Conservation (phyloP, 2,888 invertebrate genomes). For the Chorisops tibialis region DNA sequence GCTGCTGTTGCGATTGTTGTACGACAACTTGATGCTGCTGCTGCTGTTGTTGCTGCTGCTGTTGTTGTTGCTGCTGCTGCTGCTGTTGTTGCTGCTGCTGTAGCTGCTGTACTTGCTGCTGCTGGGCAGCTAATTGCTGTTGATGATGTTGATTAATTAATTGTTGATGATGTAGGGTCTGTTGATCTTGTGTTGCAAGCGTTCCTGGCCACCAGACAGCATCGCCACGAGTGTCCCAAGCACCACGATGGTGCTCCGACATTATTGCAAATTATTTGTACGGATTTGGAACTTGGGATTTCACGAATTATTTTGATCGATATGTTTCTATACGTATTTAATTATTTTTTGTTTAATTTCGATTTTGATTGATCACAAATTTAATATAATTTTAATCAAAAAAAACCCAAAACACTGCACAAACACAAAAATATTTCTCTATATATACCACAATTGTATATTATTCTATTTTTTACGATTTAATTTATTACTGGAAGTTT, state of each 20-base stretch:
- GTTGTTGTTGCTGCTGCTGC: slow-evolving; percentile 50
- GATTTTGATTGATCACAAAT: not conserved
- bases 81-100: slow-evolving; percentile 40
- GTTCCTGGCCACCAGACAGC: slow-evolving; percentile 60
- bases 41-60: slow-evolving; percentile 54
- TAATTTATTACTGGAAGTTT: not conserved
- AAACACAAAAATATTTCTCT: slow-evolving; percentile 33
- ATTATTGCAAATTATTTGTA: slow-evolving; percentile 45
- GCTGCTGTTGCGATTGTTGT: slow-evolving; percentile 54
- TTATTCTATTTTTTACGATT: not conserved
- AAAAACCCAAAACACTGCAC: slow-evolving; percentile 26
- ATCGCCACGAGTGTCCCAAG: slow-evolving; percentile 63
- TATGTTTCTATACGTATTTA: not conserved
- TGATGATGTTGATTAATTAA: slow-evolving; percentile 56
- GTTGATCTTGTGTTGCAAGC: slow-evolving; percentile 54
- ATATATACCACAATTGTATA: too few relatives aligned
- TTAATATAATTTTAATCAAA: not conserved
- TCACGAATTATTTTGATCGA: not conserved
- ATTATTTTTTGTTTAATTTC: not conserved
- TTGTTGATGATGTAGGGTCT: slow-evolving; percentile 54
- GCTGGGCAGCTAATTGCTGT: slow-evolving; percentile 53
- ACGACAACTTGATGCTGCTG: slow-evolving; percentile 53
- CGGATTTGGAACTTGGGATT: slow-evolving; percentile 7
- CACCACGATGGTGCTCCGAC: slow-evolving; percentile 65
- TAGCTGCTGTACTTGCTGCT: slow-evolving; percentile 42